These are phyloP conservation scores for Oophaga pumilio DNA, from an alignment of 2,113 vertebrate species.

Conservation along the genomic window DNA sequence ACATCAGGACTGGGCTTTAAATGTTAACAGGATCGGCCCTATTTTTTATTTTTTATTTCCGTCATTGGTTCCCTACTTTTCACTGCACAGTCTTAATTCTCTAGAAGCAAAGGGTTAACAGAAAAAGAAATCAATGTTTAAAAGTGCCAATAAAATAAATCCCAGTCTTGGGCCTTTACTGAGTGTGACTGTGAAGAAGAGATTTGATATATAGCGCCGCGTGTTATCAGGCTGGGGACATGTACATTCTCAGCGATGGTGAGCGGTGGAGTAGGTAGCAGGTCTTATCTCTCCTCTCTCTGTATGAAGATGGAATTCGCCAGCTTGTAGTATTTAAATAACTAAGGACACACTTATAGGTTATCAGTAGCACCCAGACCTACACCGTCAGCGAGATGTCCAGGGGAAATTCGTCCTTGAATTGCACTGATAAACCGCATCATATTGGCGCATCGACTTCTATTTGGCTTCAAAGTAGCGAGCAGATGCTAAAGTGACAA, in stretches of 20 bases:
- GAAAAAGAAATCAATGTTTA: background rate
- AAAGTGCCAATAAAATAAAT: constrained; percentile 5
- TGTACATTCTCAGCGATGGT: constrained; percentile 10
- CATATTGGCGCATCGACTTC: constrained; percentile 10
- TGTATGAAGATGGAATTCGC: constrained; percentile 28
- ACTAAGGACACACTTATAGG: constrained; percentile 51
- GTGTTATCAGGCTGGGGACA: constrained; percentile 47
- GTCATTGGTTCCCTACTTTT: background rate
- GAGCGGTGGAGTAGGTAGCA: constrained; percentile 7
- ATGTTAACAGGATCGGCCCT: no score
- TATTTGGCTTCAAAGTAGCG: background rate
- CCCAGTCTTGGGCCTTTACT: background rate
- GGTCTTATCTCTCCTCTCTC: constrained; percentile 46
- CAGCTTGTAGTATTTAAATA: constrained; percentile 55
- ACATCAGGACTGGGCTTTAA: no score
- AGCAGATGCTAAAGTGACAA: background rate
- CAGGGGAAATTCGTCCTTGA: background rate
- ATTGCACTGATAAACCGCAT: constrained; percentile 1
- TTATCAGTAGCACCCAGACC: constrained; percentile 47
- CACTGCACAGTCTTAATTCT: background rate
- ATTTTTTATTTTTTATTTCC: no score
- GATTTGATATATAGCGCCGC: constrained; percentile 40
- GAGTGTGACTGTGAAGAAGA: constrained; percentile 13
- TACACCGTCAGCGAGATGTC: constrained; percentile 6
- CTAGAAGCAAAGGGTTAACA: background rate